Base-by-base conservation (phyloP, 2,797 vertebrate genomes). In the Dermochelys coriacea region DNA sequence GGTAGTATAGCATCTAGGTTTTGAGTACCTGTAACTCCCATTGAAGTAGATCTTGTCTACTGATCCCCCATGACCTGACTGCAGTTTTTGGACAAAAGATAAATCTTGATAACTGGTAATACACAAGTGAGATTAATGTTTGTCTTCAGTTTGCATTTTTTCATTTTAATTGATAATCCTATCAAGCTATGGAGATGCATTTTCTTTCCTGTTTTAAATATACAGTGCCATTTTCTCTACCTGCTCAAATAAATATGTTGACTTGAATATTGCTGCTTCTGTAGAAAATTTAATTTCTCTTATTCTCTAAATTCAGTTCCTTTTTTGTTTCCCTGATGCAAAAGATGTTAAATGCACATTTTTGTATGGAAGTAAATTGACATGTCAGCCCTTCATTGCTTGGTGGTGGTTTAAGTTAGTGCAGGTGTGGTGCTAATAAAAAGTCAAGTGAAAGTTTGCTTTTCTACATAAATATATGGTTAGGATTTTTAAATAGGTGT, bases 1-100 rank as follows among this genome's bases (percentile, higher is more conserved):
- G 41, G 23, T 54, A 2, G 19, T 52, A 8, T 41, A 93, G 80
- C 75, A 29, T 85, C 82, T 90, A 79, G 21, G 11, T 19, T 0
- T 57, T 21, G 52, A 79, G 82, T 4, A 55, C 8, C 45, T 5
- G 1, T 74, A 75, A 75, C 78, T 91, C 59, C 45, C 21, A 27
- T 34, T 80, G 55, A 89, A 68, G 85, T 71, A 55, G 16, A 12
- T 29, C 51, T 12, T 91, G 4, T 87, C 74, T 86, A 5, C 52
- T 47, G 34, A 11, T 23, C 84, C 52, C 37, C 16, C 0, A 3
- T 0, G 0, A 93, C 61, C 31, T 71, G 1, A 16, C 64, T 45
- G 37, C 88, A 49, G n/a, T 64, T n/a, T 71, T 14, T 78, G 80
- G 25, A 45, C 29, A 19, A 2, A 41, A 57, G 8, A 2, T 45